phyloP scores from a whole-genome alignment of 2,113 vertebrate genomes.

The Mesoclemmys tuberculata region DNA sequence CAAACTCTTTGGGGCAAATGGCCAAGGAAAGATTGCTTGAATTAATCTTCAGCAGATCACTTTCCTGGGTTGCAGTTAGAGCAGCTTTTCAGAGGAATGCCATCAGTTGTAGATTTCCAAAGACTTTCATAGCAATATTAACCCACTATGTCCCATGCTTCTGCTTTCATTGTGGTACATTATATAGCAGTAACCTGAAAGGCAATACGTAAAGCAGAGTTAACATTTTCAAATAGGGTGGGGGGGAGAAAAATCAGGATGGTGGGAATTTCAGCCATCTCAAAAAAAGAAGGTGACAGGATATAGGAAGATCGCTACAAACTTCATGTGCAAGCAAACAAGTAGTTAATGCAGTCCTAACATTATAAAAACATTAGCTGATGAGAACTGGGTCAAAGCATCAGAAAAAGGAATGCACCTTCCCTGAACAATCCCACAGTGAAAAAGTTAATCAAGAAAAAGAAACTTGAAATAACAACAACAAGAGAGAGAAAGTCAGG shows the following conservation, averaged over 20 bases:
- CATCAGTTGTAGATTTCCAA: neutral
- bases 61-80: constrained; percentile 30
- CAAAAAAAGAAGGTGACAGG: neutral
- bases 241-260: neutral
- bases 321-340: neutral
- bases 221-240: neutral
- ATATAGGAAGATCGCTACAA: neutral
- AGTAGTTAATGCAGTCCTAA: neutral
- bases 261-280: neutral
- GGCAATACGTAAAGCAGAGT: neutral
- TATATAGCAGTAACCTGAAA: neutral
- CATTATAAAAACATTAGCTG: neutral
- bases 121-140: neutral
- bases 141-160: neutral
- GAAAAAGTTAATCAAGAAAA: neutral
- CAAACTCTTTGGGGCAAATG: constrained; percentile 33
- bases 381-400: neutral
- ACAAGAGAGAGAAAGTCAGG: neutral
- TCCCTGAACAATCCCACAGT: neutral
- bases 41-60: constrained; percentile 42
- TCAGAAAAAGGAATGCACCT: neutral
- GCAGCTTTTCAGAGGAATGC: neutral
- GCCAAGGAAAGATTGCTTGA: neutral
- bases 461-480: neutral
- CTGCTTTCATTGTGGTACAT: neutral